Base-by-base conservation (phyloP, 2,113 vertebrate species). In the Odontesthes bonariensis region DNA sequence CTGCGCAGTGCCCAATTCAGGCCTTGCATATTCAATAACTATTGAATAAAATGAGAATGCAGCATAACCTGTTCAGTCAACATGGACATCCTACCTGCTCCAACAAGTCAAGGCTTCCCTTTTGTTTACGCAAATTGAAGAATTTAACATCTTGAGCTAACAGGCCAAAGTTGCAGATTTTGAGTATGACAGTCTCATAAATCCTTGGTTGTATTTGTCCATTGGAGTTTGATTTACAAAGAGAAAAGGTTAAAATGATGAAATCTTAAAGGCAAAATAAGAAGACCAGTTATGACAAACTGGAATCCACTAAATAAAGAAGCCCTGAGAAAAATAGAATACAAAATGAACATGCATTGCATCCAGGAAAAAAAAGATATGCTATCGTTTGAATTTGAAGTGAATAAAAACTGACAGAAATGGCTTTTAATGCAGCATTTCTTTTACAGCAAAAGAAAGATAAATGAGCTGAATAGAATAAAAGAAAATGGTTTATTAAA, bases 61-160 rank as follows among this genome's bases (percentile, higher is more conserved):
- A 31, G 20, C 40, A 14, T 19, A 63, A 64, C 47, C 63, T 70
- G 72, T 75, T 83, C 55, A 75, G 64, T 69, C 46, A 55, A 54
- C 74, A 12, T 16, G 23, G 31, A 63, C 10, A 49, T 75, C 69
- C 66, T 23, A 86, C 66, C 79, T 38, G 74, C 76, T 83, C 53
- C 12, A 2, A 33, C 20, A 42, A 85, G 87, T 86, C 88, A 91
- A 92, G 90, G 91, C 79, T 78, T 76, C 57, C 31, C 63, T 68
- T 86, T 87, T 86, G 79, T 86, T 73, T 77, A 67, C 42, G 47
- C 52, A 81, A 85, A 85, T 78, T 70, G 46, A 80, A 77, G 70
- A 87, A 88, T 82, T 74, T 65, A 77, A 76, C 78, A 77, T 22
- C 22, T 6, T 84, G 74, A 79, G 70, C 65, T 55, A 44, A 76